Evolutionary conservation across 2,797 vertebrate species (phyloP), one percentile per base, ranked within the genome.

Genomic region (Lophotriccus pileatus): DNA sequence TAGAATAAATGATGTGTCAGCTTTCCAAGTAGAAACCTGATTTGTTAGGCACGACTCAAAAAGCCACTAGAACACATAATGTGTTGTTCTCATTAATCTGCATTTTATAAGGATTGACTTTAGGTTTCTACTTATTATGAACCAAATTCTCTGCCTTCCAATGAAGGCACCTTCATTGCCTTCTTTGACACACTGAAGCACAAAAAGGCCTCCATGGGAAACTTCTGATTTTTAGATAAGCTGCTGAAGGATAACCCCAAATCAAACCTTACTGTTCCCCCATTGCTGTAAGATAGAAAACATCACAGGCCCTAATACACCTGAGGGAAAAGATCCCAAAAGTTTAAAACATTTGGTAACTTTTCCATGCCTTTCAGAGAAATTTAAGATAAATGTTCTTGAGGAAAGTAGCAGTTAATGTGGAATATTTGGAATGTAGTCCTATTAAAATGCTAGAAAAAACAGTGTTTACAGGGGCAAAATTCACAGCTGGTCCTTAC

Each of bases 401-500:
- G 52, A 85, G 59, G 25, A 74, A 82, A 80, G 55, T 27, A 58
- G 60, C 47, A 78, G 75, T 28, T 79, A 86, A 72, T 69, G 60
- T 58, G 58, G 76, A 92, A 73, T 76, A 73, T 53, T 8, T 84
- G 78, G 49, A 85, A 82, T 41, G n/a, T 5, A 60, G 47, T 49
- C 77, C 63, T 90, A 58, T 78, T 79, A 82, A 94, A 94, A 87
- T 60, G 75, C 36, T 75, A 73, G 53, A 92, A 85, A 85, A 75
- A 93, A 56, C 55, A 88, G 78, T 93, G 70, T 92, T 95, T 95
- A 90, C 85, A 93, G 89, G 96, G 96, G 91, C 90, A 92, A 82
- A 92, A 84, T 77, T 89, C 94, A 94, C 95, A 97, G 95, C 95
- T 96, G 96, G 95, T 92, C 92, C 95, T 94, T 93, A 49, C 90